Conservation (phyloP, 2,113 vertebrate genomes). For the Corapipo altera region DNA sequence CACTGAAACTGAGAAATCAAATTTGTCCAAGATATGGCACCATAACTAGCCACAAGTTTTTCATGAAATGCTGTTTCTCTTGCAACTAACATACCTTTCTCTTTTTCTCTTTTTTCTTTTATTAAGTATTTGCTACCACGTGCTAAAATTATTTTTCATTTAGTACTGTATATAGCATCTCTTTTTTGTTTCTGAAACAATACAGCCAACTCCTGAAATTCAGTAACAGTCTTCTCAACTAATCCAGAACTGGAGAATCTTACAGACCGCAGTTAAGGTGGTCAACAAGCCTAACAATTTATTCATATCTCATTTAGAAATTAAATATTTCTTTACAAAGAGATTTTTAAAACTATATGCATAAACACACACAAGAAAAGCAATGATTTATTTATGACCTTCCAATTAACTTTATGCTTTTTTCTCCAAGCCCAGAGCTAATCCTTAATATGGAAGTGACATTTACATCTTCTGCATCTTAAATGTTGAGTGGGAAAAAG, state of each 20-base stretch:
- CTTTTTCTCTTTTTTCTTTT: not conserved
- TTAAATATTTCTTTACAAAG: not conserved
- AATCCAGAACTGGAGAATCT: not conserved
- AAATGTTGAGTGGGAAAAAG: conserved; percentile 15
- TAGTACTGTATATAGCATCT: not conserved
- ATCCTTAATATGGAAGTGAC: conserved; percentile 1
- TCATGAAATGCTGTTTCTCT: not conserved
- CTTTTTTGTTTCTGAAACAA: not conserved
- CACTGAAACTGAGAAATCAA: not conserved
- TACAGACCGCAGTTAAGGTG: not conserved
- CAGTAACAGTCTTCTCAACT: not conserved
- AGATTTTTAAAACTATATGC: not conserved
- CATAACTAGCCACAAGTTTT: not conserved
- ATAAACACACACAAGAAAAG: not conserved
- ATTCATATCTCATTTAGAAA: not conserved
- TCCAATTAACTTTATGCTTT: conserved; percentile 12
- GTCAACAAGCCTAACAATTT: not conserved
- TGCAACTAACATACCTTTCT: not conserved
- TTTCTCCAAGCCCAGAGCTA: conserved; percentile 8
- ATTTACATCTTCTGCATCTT: conserved; percentile 21
- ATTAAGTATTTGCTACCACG: not conserved
- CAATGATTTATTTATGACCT: not conserved
- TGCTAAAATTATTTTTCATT: not conserved
- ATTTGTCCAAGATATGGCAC: not conserved
- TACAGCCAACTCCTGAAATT: not conserved